A percentile compares a stretch with the other conserved stretches of the same genome.
Conservation (phyloP, 2,113 vertebrate species). For the Mirza zaza region DNA sequence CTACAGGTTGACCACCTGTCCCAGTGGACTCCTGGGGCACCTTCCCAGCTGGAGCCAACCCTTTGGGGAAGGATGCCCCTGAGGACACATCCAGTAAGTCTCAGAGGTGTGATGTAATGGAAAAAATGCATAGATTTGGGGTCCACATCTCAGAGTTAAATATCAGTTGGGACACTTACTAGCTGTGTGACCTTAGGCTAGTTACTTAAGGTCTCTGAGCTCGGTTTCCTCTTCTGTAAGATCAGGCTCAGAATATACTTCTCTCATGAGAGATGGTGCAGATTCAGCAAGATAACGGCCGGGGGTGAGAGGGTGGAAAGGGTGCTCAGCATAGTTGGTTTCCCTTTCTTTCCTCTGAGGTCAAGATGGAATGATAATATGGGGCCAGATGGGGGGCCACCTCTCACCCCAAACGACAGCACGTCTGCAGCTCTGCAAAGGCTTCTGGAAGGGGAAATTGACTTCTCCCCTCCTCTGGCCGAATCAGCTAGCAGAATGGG, state of each 20-base stretch:
- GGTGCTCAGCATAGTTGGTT: not conserved
- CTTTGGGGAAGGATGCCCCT: not conserved
- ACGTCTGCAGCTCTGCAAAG: not conserved
- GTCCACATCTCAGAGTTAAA: not conserved
- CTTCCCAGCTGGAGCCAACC: not conserved
- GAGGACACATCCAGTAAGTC: not conserved
- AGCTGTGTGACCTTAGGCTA: slow-evolving; percentile 27
- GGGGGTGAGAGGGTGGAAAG: not conserved
- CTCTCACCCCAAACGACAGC: not conserved
- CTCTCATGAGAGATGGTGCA: slow-evolving; percentile 11
- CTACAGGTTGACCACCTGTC: not conserved
- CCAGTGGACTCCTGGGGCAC: not conserved
- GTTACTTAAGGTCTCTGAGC: slow-evolving; percentile 55
- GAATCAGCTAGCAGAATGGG: not conserved
- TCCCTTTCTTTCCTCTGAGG: slow-evolving; percentile 65
- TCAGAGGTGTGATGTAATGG: not conserved
- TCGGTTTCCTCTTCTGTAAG: slow-evolving; percentile 56
- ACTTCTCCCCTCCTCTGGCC: not conserved
- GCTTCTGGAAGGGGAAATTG: not conserved
- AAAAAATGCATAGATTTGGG: not conserved
- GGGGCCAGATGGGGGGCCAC: not conserved
- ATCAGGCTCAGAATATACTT: not conserved
- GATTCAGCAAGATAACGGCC: slow-evolving; percentile 63
- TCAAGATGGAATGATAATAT: slow-evolving; percentile 64
- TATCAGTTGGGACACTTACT: not conserved